Conservation (phyloP, 2,113 vertebrate genomes). For the Corapipo altera region DNA sequence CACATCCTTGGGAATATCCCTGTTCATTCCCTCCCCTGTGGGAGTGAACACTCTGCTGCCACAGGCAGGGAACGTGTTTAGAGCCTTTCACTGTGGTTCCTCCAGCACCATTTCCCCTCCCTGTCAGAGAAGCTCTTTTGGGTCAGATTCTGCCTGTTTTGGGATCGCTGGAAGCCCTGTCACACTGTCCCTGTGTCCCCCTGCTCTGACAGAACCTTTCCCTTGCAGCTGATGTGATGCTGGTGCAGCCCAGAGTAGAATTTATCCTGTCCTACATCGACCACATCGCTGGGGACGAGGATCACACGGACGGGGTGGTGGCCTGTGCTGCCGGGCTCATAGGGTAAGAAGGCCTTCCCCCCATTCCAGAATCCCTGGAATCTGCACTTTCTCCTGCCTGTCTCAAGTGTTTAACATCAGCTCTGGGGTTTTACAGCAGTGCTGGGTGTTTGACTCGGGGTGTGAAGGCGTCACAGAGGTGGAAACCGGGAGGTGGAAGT, state of each 20-base stretch:
- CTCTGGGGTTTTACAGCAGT: accelerated
- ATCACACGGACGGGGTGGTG: conserved; percentile 94
- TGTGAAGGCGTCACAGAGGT: accelerated
- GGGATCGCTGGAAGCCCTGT: background rate
- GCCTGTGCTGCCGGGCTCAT: conserved; percentile 93
- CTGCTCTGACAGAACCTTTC: background rate
- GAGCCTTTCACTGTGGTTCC: background rate
- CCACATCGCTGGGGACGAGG: conserved; percentile 95
- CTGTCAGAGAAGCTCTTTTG: accelerated
- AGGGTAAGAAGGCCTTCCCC: conserved; percentile 76
- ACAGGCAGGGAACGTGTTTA: accelerated
- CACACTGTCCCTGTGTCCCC: background rate
- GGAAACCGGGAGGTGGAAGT: background rate
- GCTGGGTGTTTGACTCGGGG: background rate
- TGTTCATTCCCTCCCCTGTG: background rate
- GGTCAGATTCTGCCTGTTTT: accelerated
- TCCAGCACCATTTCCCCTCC: background rate
- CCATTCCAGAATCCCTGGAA: background rate
- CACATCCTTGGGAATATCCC: background rate
- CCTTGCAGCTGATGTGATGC: conserved; percentile 92
- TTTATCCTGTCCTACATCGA: conserved; percentile 99
- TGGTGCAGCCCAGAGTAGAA: conserved; percentile 96
- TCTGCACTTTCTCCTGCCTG: no score
- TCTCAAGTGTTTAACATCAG: accelerated
- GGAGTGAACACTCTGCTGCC: background rate